These are phyloP conservation scores for Holocentrus rufus DNA, from an alignment of 2,797 vertebrate genomes.

Conservation along the genomic window DNA sequence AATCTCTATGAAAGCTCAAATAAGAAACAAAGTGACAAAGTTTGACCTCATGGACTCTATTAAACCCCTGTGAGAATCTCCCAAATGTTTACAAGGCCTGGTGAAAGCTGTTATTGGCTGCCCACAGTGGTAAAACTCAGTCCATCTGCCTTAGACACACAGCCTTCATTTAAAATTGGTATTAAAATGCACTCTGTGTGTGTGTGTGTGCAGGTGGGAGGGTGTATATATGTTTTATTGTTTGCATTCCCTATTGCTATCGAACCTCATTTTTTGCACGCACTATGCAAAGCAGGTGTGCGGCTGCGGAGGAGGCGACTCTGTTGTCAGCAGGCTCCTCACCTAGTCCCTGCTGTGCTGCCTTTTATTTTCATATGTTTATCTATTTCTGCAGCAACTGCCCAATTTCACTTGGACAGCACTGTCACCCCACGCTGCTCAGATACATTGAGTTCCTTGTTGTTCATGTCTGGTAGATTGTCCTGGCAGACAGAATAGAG, in stretches of 20 bases:
- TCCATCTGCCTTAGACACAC: not conserved
- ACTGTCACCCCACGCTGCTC: not conserved
- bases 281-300: not conserved
- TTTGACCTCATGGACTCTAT: not conserved
- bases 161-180: not conserved
- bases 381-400: slow-evolving; percentile 3
- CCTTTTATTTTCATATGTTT: too few species aligned
- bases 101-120: not conserved
- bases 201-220: too few species aligned
- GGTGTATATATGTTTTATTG: not conserved
- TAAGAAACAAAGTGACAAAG: not conserved
- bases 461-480: too few species aligned
- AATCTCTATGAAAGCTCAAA: not conserved
- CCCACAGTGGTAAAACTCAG: slow-evolving; percentile 4
- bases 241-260: too few species aligned
- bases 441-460: not conserved
- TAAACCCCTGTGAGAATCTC: not conserved
- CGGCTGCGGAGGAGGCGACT: not conserved
- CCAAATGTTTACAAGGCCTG: not conserved
- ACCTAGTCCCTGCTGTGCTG: too few species aligned
- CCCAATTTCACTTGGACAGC: not conserved
- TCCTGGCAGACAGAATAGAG: too few species aligned
- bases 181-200: slow-evolving; percentile 4
- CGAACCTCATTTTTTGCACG: too few species aligned
- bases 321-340: too few species aligned